These are phyloP conservation scores for Sinocyclocheilus anophthalmus DNA, from an alignment of 2,113 vertebrate species.

Conservation along the genomic window DNA sequence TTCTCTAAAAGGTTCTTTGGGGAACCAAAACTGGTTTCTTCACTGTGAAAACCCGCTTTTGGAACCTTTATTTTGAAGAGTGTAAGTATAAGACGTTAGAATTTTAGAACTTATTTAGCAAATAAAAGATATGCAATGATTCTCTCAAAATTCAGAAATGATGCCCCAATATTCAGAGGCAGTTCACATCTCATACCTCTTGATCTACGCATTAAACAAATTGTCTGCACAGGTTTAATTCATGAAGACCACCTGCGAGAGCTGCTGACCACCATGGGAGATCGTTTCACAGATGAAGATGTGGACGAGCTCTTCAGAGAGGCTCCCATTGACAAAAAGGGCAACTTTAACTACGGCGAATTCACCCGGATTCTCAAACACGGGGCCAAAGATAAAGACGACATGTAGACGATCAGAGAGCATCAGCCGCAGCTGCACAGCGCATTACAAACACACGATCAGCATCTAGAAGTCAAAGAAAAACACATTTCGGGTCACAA, in stretches of 20 bases:
- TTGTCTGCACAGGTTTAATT: conserved; percentile 81
- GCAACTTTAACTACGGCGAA: conserved; percentile 98
- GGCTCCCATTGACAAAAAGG: conserved; percentile 96
- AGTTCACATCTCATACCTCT: not conserved
- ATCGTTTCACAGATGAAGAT: conserved; percentile 96
- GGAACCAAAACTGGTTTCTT: too few relatives aligned
- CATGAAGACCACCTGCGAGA: conserved; percentile 95
- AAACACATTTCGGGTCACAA: not conserved
- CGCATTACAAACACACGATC: conserved; percentile 33
- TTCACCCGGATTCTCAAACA: conserved; percentile 99
- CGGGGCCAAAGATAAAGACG: conserved; percentile 87
- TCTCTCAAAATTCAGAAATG: not conserved
- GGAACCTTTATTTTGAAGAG: too few relatives aligned
- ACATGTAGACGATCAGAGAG: conserved; percentile 67
- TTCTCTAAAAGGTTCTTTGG: too few relatives aligned
- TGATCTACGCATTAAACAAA: not conserved
- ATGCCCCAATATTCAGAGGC: not conserved
- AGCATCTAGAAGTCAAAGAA: not conserved
- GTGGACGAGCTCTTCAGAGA: conserved; percentile 98
- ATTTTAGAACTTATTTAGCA: not conserved
- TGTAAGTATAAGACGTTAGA: not conserved
- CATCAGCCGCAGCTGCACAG: conserved; percentile 38
- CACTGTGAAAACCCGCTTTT: too few relatives aligned
- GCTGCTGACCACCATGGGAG: conserved; percentile 98
- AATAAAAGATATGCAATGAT: not conserved